Percentiles rank a stretch among this genome's conserved stretches.
These are phyloP conservation scores for Toxotes chatareus DNA, from an alignment of 2,113 vertebrate genomes.

Conservation along the genomic window DNA sequence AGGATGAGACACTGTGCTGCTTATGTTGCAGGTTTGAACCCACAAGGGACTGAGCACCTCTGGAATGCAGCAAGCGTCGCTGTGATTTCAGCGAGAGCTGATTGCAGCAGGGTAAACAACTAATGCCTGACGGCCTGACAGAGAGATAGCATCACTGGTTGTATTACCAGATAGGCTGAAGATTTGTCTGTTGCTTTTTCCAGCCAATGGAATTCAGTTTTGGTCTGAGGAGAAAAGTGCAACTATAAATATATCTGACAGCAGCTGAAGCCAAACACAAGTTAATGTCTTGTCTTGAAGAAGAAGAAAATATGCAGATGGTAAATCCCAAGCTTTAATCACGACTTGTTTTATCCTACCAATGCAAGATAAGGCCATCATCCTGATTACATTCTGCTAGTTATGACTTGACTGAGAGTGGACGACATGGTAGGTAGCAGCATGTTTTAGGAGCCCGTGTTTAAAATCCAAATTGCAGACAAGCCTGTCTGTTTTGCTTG, in stretches of 20 bases:
- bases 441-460: constrained; percentile 2
- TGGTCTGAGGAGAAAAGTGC: constrained; percentile 33
- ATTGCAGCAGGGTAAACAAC: constrained; percentile 36
- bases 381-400: constrained; percentile 22
- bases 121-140: constrained; percentile 25
- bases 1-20: constrained; percentile 37
- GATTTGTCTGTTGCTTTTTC: constrained; percentile 52
- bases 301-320: constrained; percentile 49
- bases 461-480: constrained; percentile 27
- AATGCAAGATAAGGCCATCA: constrained; percentile 50
- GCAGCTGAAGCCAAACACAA: constrained; percentile 43
- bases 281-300: constrained; percentile 40
- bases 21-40: constrained; percentile 25
- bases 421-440: background rate
- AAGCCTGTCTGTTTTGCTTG: constrained; percentile 30
- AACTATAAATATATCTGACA: constrained; percentile 45
- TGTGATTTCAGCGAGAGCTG: constrained; percentile 3
- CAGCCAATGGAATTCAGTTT: constrained; percentile 35
- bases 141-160: constrained; percentile 14
- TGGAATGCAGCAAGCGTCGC: constrained; percentile 30
- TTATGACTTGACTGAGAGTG: constrained; percentile 42
- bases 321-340: constrained; percentile 56
- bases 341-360: constrained; percentile 32
- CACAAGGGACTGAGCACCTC: background rate
- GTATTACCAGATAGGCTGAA: constrained; percentile 15